Evolutionary conservation across 1,140 invertebrate genomes (phyloP), one percentile per base, ranked within the genome.

Genomic region (Drosophila rufa): DNA sequence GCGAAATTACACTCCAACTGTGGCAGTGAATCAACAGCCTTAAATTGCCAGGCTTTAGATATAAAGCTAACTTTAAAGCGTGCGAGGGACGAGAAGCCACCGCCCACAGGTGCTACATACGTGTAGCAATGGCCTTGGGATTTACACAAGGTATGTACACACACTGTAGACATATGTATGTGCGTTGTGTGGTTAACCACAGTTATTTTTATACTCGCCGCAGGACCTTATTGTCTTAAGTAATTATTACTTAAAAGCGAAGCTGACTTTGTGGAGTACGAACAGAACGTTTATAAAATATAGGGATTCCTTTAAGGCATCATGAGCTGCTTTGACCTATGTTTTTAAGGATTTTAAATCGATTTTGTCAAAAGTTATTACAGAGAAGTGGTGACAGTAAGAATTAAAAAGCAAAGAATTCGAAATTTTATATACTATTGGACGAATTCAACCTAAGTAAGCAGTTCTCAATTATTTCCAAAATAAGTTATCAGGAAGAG

Each of bases 111-210:
- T 74, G 48, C 40, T 25, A 22, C 14, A 15, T 22, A n/a, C n/a
- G n/a, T n/a, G n/a, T n/a, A 33, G 45, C 45, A 50, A 67, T 43
- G 62, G 36, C 66, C 66, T 68, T 50, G 66, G 46, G 61, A 67
- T 19, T 68, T 40, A 38, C 4, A 55, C 17, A 19, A 53, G 30
- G n/a, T 61, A 14, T 36, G 27, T 36, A n/a, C 40, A 42, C 15
- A 38, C 30, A 53, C 30, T 14, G n/a, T 55, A 12, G 40, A 36
- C 9, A 17, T 17, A 17, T 58, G 51, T 19, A 33, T 38, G 45
- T 48, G 58, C 50, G 61, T 74, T 42, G 19, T 74, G 69, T 47
- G 71, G 71, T 75, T 69, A 75, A 75, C 70, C 70, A 17, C 33
- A 22, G 47, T 47, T 55, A 82, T 82, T 82, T 64, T 62, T 45